A percentile compares a stretch with the other conserved stretches of the same genome.
These are phyloP conservation scores for Euura lappo DNA, from an alignment of 1,140 invertebrate genomes.

Conservation along the genomic window DNA sequence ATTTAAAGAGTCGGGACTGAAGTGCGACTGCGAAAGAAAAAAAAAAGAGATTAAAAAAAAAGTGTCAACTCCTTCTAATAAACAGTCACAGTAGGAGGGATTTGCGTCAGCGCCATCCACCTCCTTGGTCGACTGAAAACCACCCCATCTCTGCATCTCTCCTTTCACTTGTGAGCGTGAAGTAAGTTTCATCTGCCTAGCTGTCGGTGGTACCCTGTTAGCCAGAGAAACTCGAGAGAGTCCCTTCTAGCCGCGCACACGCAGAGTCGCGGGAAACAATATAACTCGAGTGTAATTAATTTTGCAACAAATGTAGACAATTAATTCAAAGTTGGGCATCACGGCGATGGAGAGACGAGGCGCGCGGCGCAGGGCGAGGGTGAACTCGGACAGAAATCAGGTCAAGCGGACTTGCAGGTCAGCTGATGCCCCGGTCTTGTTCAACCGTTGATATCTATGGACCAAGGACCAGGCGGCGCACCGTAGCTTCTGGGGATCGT, in stretches of 20 bases:
- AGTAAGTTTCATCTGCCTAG: neutral
- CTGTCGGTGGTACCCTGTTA: too few relatives aligned
- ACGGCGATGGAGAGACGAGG: conserved; percentile 9
- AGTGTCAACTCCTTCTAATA: too few relatives aligned
- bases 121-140: neutral
- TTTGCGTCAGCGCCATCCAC: neutral
- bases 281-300: conserved; percentile 43
- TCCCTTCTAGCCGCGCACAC: neutral
- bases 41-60: neutral
- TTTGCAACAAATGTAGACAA: conserved; percentile 34
- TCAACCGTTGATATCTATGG: neutral
- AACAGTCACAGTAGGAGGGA: too few relatives aligned
- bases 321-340: conserved; percentile 30
- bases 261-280: conserved; percentile 26
- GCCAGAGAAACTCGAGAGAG: neutral
- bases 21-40: neutral
- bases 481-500: conserved; percentile 25
- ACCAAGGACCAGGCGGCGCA: neutral
- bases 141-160: neutral
- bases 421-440: neutral
- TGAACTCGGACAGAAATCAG: neutral
- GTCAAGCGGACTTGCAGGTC: neutral
- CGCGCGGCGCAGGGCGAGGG: neutral
- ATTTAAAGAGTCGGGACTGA: neutral
- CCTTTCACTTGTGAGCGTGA: neutral